Base-by-base conservation (phyloP, 2,888 invertebrate species). In the Apamea crenata region DNA sequence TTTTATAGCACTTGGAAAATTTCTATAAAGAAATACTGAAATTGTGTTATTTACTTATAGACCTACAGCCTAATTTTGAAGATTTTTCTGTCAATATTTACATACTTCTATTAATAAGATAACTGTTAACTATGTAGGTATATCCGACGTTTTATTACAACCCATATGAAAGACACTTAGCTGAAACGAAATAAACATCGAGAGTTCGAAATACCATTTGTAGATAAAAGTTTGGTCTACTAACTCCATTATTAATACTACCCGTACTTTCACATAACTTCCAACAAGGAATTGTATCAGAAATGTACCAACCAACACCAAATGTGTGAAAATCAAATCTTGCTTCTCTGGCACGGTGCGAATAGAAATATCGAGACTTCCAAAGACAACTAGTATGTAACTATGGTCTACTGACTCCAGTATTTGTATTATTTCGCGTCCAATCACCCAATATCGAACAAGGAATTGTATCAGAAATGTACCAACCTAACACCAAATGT, bases 281-380 rank as follows among this genome's bases (percentile, higher is more conserved):
- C 8, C 10, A 40, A 70, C 32, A 67, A 70, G 32, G 67, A 72
- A 73, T 50, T 40, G 36, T 78, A 66, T 69, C 68, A 72, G 44
- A 69, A 81, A 77, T 74, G 18, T 77, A 82, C n/a, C 21, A 16
- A 75, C 29, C n/a, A 76, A 78, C 81, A 79, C 16, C 32, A 74
- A 84, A 78, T 73, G 78, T 74, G 66, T 56, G 85, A 84, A 81
- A 84, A 85, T 87, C 73, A 75, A 84, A 87, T 80, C 68, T 68
- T 75, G 53, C 78, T 78, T 47, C 40, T 53, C 63, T 89, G 92
- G 91, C 90, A 72, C 84, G 65, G 53, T 81, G 92, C 91, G n/a
- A n/a, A n/a, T n/a, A n/a, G n/a, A n/a, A n/a, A n/a, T n/a, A n/a
- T n/a, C n/a, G n/a, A n/a, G n/a, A n/a, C n/a, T n/a, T n/a, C n/a